These are phyloP conservation scores for Lasiurus borealis DNA, from an alignment of 2,113 vertebrate genomes.

Conservation along the genomic window DNA sequence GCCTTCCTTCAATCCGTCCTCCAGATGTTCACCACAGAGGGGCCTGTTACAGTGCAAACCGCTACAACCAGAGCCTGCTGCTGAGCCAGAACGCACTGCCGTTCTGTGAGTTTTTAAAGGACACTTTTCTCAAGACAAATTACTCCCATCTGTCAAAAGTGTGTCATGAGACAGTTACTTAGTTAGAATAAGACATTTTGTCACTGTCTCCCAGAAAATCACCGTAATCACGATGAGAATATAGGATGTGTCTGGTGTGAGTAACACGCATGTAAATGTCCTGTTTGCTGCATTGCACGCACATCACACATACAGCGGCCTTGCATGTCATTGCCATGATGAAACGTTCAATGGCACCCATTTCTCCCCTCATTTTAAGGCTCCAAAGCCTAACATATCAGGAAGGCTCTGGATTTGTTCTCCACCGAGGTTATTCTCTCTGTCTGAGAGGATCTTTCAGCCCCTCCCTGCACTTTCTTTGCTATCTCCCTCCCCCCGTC, in stretches of 20 bases:
- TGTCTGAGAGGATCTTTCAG: not conserved
- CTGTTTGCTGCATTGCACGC: not conserved
- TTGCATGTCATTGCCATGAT: accelerated
- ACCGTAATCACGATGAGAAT: not conserved
- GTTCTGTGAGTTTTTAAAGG: not conserved
- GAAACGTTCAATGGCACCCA: not conserved
- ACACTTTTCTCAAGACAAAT: not conserved
- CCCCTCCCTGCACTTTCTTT: not conserved
- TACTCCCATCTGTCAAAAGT: not conserved
- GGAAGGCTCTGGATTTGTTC: not conserved
- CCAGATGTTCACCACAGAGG: not conserved
- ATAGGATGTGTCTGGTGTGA: not conserved
- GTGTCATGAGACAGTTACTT: not conserved
- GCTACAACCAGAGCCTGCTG: not conserved
- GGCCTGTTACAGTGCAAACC: not conserved
- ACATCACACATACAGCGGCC: no score
- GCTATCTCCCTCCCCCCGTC: not conserved
- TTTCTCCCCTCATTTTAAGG: not conserved
- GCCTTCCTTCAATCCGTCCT: not conserved
- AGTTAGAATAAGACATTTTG: not conserved
- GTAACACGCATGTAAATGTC: not conserved
- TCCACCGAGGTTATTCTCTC: not conserved
- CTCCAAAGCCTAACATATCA: accelerated
- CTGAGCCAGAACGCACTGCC: not conserved
- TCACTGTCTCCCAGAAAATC: not conserved